Evolutionary conservation across 2,888 invertebrate genomes (phyloP).

Genomic region (Eupithecia subumbrata): DNA sequence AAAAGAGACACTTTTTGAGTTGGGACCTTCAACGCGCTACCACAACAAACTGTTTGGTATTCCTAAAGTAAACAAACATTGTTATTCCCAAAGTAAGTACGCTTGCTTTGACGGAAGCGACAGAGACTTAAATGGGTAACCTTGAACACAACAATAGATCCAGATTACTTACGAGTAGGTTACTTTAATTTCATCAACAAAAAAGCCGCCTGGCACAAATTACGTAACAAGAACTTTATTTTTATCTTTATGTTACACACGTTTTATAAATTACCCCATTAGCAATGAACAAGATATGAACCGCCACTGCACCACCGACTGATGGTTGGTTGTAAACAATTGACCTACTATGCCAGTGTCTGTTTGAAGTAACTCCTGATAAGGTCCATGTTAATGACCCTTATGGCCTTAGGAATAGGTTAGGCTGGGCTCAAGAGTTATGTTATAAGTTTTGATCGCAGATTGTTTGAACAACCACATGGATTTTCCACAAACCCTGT

Average conservation of each 20-base stretch:
- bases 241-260: constrained; percentile 40
- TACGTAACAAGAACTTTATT: constrained; percentile 54
- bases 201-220: constrained; percentile 60
- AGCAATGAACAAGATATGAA: constrained; percentile 28
- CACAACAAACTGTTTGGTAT: constrained; percentile 21
- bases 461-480: background rate
- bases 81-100: constrained; percentile 12
- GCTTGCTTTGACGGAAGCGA: constrained; percentile 62
- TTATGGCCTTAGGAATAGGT: background rate
- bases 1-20: constrained; percentile 2
- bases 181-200: constrained; percentile 64
- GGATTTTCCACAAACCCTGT: background rate
- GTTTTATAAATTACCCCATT: constrained; percentile 51
- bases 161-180: constrained; percentile 22
- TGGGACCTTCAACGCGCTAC: background rate
- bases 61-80: constrained; percentile 32
- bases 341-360: constrained; percentile 9
- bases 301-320: constrained; percentile 1
- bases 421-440: background rate
- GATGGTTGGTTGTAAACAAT: constrained; percentile 5
- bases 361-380: background rate
- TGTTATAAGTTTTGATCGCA: background rate
- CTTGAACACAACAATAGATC: constrained; percentile 69
- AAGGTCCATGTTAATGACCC: constrained; percentile 7
- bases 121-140: constrained; percentile 75